Percentiles rank a stretch among this genome's conserved stretches.
Conservation (phyloP, 2,113 vertebrate genomes). For the Cardinalis cardinalis region DNA sequence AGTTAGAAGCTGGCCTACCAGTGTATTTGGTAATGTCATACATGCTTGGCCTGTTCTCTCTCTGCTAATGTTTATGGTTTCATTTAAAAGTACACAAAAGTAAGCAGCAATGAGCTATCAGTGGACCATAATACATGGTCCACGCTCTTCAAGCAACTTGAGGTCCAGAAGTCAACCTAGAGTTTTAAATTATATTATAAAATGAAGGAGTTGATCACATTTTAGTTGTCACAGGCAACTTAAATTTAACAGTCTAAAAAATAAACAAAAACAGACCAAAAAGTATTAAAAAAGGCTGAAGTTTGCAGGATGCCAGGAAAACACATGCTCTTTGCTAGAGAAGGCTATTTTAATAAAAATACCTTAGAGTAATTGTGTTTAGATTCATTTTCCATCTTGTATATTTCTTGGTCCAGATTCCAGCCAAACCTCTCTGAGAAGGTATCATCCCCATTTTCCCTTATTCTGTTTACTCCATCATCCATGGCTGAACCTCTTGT, state of each 20-base stretch:
- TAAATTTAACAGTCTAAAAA: not conserved
- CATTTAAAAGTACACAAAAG: not conserved
- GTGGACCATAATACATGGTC: not conserved
- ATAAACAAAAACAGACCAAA: not conserved
- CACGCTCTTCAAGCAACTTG: not conserved
- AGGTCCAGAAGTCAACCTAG: not conserved
- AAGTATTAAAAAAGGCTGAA: not conserved
- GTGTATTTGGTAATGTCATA: not conserved
- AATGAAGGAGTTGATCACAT: not conserved
- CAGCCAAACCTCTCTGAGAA: constrained; percentile 80
- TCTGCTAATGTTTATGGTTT: not conserved
- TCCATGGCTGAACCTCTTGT: constrained; percentile 85
- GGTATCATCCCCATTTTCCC: constrained; percentile 79
- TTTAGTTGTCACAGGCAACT: not conserved
- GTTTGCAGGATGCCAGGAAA: not conserved
- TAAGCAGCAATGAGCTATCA: not conserved
- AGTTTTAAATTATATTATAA: not conserved
- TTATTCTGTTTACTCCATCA: constrained; percentile 80
- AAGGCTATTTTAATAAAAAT: not conserved
- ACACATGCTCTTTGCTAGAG: not conserved
- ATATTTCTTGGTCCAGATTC: constrained; percentile 80
- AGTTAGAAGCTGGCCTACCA: not conserved
- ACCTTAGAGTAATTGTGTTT: constrained; percentile 81
- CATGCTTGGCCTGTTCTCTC: not conserved
- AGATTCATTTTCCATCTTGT: constrained; percentile 67